Evolutionary conservation across 2,888 invertebrate genomes (phyloP).

Genomic region (Disparrhopalites patrizii): DNA sequence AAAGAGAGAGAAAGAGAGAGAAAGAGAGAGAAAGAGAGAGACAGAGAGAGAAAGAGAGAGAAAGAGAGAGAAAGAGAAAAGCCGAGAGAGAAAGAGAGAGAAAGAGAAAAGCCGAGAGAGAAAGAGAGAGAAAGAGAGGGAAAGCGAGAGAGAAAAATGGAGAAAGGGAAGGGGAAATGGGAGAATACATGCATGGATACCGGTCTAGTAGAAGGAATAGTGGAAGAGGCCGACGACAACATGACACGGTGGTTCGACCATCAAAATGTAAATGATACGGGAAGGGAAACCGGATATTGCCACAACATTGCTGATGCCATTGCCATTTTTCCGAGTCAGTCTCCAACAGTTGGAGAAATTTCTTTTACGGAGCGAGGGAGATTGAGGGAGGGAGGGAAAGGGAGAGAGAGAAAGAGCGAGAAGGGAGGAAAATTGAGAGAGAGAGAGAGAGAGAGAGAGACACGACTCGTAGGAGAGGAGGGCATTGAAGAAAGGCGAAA

Average conservation of each 20-base stretch:
- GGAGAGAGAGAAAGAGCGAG: not conserved
- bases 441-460: not conserved
- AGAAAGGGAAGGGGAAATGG: not conserved
- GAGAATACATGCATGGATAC: too few species aligned
- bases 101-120: too few species aligned
- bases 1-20: too few species aligned
- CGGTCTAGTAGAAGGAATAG: too few species aligned
- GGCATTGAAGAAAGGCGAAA: constrained; percentile 16
- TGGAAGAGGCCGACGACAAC: not conserved
- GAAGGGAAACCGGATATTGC: constrained; percentile 36
- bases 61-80: too few species aligned
- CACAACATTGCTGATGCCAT: constrained; percentile 34
- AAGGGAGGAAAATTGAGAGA: not conserved
- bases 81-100: too few species aligned
- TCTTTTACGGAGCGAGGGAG: not conserved
- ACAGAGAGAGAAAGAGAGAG: not conserved
- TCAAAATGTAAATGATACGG: constrained; percentile 36
- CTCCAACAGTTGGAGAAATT: constrained; percentile 11
- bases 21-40: too few species aligned
- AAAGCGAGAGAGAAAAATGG: too few species aligned
- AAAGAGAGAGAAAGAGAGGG: too few species aligned
- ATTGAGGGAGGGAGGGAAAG: not conserved
- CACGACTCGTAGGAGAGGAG: not conserved
- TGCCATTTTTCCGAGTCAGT: constrained; percentile 26
- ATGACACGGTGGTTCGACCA: constrained; percentile 20